Base-by-base conservation (phyloP, 2,888 invertebrate species). In the Tuberolachnus salignus region DNA sequence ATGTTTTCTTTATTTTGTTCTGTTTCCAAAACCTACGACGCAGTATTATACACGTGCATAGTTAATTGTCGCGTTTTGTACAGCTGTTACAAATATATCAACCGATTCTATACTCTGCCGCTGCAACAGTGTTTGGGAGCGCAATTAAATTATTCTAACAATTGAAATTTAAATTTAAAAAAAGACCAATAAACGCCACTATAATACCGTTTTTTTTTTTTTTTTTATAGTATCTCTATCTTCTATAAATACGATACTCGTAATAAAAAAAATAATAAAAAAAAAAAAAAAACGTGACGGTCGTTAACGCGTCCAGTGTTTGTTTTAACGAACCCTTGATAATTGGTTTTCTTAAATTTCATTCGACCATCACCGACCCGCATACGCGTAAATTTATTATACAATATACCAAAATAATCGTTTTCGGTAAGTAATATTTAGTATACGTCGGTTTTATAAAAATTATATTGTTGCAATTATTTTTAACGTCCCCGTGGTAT, bases 301-400 rank as follows among this genome's bases (percentile, higher is more conserved):
- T 70, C 23, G 16, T 46, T 42, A 49, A 14, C 1, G 34, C 19
- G 16, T 61, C 55, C 34, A n/a, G 9, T 42, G 23, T 63, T 61
- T 63, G 34, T 63, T 63, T 53, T 73, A 73, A 73, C 51, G 73
- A n/a, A 63, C 73, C 63, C 21, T 61, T 63, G 23, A 63, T 53
- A 42, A 51, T 14, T 8, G 26, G 16, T 59, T 71, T 46, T 34
- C 34, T 63, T 63, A 21, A 73, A 63, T 53, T 13, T 26, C 26
- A 21, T 49, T 42, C 51, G n/a, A 73, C 63, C 34, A 42, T 63
- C 51, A 14, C 42, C 51, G 21, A 63, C 73, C 73, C 73, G 73
- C 73, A 73, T 23, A 23, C 26, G 10, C 23, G 57, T 59, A 19
- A 23, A 13, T 67, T 26, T 34, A 59, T 34, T 34, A 59, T 59